These are phyloP conservation scores for Andrena dorsata DNA, from an alignment of 2,888 invertebrate species.

Conservation along the genomic window DNA sequence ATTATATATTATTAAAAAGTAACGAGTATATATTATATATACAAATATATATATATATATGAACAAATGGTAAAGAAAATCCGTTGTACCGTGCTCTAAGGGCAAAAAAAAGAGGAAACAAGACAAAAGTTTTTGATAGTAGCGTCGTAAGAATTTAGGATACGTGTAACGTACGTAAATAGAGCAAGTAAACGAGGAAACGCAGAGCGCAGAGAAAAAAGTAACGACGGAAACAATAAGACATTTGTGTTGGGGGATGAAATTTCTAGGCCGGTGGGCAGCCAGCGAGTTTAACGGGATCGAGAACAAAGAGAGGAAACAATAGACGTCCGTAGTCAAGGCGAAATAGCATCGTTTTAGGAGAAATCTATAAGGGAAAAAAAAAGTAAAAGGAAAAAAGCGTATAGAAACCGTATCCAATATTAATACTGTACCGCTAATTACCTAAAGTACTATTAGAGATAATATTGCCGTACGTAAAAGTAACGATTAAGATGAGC, in stretches of 20 bases:
- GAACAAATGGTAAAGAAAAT: conserved; percentile 59
- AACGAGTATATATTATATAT: conserved; percentile 61
- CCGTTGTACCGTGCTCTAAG: conserved; percentile 65
- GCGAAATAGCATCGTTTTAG: conserved; percentile 59
- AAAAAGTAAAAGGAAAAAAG: conserved; percentile 9
- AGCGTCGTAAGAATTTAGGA: conserved; percentile 61
- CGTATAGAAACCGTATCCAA: conserved; percentile 57
- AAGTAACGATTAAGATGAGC: conserved; percentile 77
- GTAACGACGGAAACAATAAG: conserved; percentile 29
- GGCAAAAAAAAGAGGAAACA: conserved; percentile 29
- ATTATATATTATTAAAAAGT: conserved; percentile 65
- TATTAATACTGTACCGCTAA: conserved; percentile 78
- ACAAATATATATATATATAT: conserved; percentile 66
- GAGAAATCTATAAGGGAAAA: conserved; percentile 9
- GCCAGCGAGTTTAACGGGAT: conserved; percentile 20
- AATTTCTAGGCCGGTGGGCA: conserved; percentile 52
- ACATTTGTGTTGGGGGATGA: conserved; percentile 51
- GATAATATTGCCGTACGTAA: conserved; percentile 80
- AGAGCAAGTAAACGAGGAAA: conserved; percentile 14
- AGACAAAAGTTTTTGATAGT: conserved; percentile 61
- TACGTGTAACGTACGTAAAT: conserved; percentile 69
- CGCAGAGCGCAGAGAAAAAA: conserved; percentile 1
- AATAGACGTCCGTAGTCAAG: conserved; percentile 76
- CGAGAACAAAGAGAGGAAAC: conserved; percentile 44
- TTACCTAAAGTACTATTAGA: conserved; percentile 76